These are phyloP conservation scores for Drosophila recens DNA, from an alignment of 2,888 invertebrate species.

Conservation along the genomic window DNA sequence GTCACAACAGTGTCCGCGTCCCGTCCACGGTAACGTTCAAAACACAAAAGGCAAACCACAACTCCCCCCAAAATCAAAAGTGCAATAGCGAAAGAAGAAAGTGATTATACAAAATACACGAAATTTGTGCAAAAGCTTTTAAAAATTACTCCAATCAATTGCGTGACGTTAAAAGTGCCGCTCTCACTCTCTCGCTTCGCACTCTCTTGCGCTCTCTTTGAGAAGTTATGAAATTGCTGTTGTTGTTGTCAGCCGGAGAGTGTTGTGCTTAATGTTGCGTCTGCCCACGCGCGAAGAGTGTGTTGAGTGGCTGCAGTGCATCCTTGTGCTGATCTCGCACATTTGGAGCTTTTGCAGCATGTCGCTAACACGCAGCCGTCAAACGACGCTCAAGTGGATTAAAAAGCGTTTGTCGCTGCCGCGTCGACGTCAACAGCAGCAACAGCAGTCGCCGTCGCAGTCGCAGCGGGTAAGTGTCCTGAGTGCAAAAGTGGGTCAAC, in stretches of 20 bases:
- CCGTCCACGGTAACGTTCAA: slow-evolving; percentile 35
- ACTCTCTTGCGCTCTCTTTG: slow-evolving; percentile 9
- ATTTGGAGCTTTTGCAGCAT: slow-evolving; percentile 74
- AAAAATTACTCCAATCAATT: slow-evolving; percentile 16
- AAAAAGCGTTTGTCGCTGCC: slow-evolving; percentile 72
- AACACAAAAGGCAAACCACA: slow-evolving; percentile 7
- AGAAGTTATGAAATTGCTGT: slow-evolving; percentile 59
- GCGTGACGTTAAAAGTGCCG: slow-evolving; percentile 21
- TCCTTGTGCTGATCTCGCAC: slow-evolving; percentile 75
- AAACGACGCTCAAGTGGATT: slow-evolving; percentile 83
- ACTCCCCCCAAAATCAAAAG: slow-evolving; percentile 21
- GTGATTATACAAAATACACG: slow-evolving; percentile 33
- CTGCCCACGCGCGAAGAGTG: slow-evolving; percentile 61
- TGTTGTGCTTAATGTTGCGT: slow-evolving; percentile 60
- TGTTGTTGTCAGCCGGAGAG: slow-evolving; percentile 23
- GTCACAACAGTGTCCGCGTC: slow-evolving; percentile 69
- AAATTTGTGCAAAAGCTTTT: slow-evolving; percentile 33
- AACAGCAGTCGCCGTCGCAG: slow-evolving; percentile 10
- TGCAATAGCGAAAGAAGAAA: slow-evolving; percentile 36
- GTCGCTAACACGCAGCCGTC: slow-evolving; percentile 78
- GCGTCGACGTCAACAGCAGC: slow-evolving; percentile 52
- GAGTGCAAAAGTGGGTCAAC: slow-evolving; percentile 58
- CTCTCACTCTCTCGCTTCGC: slow-evolving; percentile 1
- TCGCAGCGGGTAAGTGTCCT: slow-evolving; percentile 49
- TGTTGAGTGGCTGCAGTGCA: slow-evolving; percentile 79